Base-by-base conservation (phyloP, 2,113 vertebrate species). In the Rhegmatorhina hoffmannsi region DNA sequence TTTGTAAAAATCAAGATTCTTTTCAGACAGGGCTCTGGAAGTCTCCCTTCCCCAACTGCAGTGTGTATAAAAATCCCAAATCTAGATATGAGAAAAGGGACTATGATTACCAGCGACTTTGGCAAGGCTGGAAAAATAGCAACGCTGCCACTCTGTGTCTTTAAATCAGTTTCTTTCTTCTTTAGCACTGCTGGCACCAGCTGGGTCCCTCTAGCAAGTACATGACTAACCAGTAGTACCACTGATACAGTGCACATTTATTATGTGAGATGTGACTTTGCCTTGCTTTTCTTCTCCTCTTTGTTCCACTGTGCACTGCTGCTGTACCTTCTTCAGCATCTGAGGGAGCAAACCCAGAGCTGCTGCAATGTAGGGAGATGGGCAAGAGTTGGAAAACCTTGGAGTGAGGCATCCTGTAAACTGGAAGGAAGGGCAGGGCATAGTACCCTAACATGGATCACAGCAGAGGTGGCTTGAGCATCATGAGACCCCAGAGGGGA, bases 171-270 rank as follows among this genome's bases (percentile, higher is more conserved):
- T 76, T 66, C 25, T 95, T 70, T 64, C 59, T 52, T 46, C 24
- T 62, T 47, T 9, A 62, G 53, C 50, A 13, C 47, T 17, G 7
- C 40, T 46, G 23, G 38, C 34, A 29, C 64, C 67, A 7, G 34
- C 55, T 64, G 81, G 8, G 90, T 93, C 91, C 94, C 95, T 96
- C 95, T 91, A 60, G 95, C 28, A 87, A 96, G 53, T 55, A 50
- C 26, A 17, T 17, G 40, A 74, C 58, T 86, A 95, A 25, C 10
- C 44, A 11, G 31, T 33, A 18, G 16, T 43, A 25, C 18, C 25
- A 8, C 28, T 43, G 72, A 9, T 7, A 38, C 11, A 23, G 29
- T 7, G 49, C 23, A 14, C 5, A 4, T 62, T 70, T 60, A 47
- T 29, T 47, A 34, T 10, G 16, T 21, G 28, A 34, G 34, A 36